Evolutionary conservation across 2,113 vertebrate genomes (phyloP).

Genomic region (Corynorhinus townsendii): DNA sequence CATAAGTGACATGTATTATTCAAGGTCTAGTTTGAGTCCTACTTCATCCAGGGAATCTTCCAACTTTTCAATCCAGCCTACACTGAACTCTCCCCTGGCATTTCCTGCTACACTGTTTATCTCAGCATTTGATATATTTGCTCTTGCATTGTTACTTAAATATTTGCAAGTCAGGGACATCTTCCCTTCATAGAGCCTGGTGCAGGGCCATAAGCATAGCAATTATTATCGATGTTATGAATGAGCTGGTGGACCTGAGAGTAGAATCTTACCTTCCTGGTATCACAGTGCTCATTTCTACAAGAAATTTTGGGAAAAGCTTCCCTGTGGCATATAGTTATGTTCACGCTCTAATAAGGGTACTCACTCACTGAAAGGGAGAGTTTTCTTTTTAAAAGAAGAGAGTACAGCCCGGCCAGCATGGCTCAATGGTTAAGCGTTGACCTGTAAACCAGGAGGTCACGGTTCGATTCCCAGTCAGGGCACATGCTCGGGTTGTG

Average conservation of each 20-base stretch:
- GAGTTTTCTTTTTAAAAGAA: background rate
- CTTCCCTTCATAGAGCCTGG: background rate
- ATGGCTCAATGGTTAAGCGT: too few relatives aligned
- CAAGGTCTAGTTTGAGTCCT: constrained; percentile 17
- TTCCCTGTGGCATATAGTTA: background rate
- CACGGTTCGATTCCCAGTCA: too few relatives aligned
- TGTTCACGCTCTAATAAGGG: background rate
- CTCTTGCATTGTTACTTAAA: background rate
- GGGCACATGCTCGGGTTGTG: too few relatives aligned
- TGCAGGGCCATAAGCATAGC: background rate
- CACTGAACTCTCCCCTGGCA: background rate
- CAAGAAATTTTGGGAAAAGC: background rate
- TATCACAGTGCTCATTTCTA: background rate
- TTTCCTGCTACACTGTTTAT: background rate
- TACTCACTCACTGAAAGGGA: background rate
- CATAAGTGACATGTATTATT: background rate
- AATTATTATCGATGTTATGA: background rate
- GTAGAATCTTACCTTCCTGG: background rate
- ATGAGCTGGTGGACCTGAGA: background rate
- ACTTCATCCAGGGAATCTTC: background rate
- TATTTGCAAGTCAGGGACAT: background rate
- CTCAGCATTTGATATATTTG: background rate
- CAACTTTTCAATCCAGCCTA: background rate
- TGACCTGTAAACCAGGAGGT: too few relatives aligned
- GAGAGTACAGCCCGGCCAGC: too few relatives aligned